Evolutionary conservation across 2,797 vertebrate species (phyloP), one percentile per base, ranked within the genome.

Genomic region (Microctenopoma lineatum): DNA sequence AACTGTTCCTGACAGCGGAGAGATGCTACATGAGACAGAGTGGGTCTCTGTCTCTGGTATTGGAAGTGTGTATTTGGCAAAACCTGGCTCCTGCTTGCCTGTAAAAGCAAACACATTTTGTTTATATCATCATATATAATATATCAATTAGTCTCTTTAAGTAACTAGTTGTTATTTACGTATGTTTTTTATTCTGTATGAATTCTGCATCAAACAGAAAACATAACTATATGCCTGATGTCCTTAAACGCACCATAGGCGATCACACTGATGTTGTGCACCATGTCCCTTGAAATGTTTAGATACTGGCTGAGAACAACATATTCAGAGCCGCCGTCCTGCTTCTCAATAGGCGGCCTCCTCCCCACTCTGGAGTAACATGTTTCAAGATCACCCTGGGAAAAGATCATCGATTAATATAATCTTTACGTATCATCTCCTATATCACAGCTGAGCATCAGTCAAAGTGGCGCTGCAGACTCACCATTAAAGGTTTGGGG

Each of bases 1-100:
- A n/a, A 95, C 80, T 0, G 95, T 93, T 53, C 96, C 98, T 67
- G 89, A 85, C 0, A 26, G 1, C 0, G 96, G 97, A 10, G 76
- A 70, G 59, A 96, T 84, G 7, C 55, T 72, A 36, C 98, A 98
- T 1, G 44, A 66, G 0, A 93, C 92, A 2, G 70, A 25, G 14
- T 1, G 0, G 75, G 4, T 25, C 29, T 64, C 60, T 25, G 70
- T 10, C 45, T 13, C 56, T 15, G 90, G 87, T 66, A 92, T 69
- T 42, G 82, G 87, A 16, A 94, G 63, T 21, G 56, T 87, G 59
- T 81, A 94, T 16, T 62, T 87, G 57, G 66, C 85, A 81, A 85
- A 93, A 34, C 90, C 88, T 13, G 59, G 73, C 25, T 75, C 59
- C 1, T 59, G 79, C 77, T 79, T 86, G 7, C 86, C 91, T 93